Percentiles rank a stretch among this genome's conserved stretches.
phyloP scores from a whole-genome alignment of 2,888 invertebrate species.

The Cryptus viduatorius region DNA sequence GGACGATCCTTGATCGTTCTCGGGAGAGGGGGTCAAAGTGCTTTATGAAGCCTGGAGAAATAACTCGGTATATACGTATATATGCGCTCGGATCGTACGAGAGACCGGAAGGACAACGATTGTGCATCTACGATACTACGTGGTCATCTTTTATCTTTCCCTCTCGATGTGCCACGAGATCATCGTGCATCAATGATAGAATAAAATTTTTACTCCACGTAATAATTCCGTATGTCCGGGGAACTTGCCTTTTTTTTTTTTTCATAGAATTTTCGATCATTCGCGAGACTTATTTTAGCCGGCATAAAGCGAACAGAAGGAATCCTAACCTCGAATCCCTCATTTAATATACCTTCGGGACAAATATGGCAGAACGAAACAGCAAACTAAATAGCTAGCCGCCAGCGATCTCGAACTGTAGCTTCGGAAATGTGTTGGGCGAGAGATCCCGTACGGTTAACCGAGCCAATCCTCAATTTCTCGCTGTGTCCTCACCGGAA shows the following conservation, averaged over 20 bases:
- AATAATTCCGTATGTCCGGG: no score
- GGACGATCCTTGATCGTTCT: constrained; percentile 54
- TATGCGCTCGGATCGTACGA: constrained; percentile 32
- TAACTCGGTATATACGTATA: constrained; percentile 18
- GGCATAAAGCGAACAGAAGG: no score
- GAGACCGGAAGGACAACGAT: constrained; percentile 26
- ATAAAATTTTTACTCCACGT: no score
- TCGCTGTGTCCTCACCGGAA: constrained; percentile 29
- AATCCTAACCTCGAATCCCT: neutral
- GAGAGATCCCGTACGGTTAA: constrained; percentile 29
- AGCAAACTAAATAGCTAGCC: constrained; percentile 29
- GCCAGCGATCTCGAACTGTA: constrained; percentile 49
- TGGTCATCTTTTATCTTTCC: neutral
- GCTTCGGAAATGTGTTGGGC: constrained; percentile 31
- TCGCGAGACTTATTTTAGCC: no score
- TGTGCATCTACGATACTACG: constrained; percentile 17
- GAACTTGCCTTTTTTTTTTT: no score
- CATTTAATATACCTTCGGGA: constrained; percentile 16
- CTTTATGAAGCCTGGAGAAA: constrained; percentile 46
- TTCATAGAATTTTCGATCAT: no score
- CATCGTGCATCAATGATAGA: no score
- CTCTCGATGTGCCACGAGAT: neutral
- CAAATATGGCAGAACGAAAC: constrained; percentile 13
- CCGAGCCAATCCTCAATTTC: neutral
- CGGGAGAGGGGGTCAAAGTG: constrained; percentile 5